These are phyloP conservation scores for Leptinotarsa juncta DNA, from an alignment of 2,888 invertebrate species.

Conservation along the genomic window DNA sequence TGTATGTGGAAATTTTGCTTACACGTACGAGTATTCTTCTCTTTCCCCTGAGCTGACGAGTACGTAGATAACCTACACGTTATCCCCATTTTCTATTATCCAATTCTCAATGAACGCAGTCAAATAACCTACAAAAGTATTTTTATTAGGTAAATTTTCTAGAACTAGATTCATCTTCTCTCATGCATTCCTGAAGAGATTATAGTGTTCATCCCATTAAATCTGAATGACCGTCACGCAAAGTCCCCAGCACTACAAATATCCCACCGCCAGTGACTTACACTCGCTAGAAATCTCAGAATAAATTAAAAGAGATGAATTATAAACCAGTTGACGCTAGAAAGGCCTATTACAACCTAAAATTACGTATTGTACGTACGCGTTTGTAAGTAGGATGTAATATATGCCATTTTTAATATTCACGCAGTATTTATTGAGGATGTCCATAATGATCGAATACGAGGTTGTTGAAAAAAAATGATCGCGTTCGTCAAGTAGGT, in stretches of 20 bases:
- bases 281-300: slow-evolving; percentile 1
- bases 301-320: slow-evolving; percentile 7
- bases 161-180: too few species aligned
- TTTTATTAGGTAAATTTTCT: too few species aligned
- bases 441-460: not conserved
- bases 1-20: too few species aligned
- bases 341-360: not conserved
- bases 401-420: slow-evolving; percentile 21
- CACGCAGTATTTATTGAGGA: slow-evolving; percentile 23
- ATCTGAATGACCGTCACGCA: too few species aligned
- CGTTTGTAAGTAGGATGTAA: slow-evolving; percentile 9
- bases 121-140: too few species aligned
- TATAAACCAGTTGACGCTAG: slow-evolving; percentile 13
- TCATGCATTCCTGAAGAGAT: too few species aligned
- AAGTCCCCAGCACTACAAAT: slow-evolving; percentile 8
- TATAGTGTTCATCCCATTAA: too few species aligned
- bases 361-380: not conserved
- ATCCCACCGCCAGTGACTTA: slow-evolving; percentile 4
- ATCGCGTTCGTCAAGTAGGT: slow-evolving; percentile 2
- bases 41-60: too few species aligned
- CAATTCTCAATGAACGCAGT: too few species aligned
- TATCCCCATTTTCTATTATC: too few species aligned
- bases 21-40: too few species aligned
- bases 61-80: too few species aligned
- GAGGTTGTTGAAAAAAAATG: not conserved